A percentile compares a stretch with the other conserved stretches of the same genome.
Conservation (phyloP, 2,113 vertebrate genomes). For the Microtus oregoni region DNA sequence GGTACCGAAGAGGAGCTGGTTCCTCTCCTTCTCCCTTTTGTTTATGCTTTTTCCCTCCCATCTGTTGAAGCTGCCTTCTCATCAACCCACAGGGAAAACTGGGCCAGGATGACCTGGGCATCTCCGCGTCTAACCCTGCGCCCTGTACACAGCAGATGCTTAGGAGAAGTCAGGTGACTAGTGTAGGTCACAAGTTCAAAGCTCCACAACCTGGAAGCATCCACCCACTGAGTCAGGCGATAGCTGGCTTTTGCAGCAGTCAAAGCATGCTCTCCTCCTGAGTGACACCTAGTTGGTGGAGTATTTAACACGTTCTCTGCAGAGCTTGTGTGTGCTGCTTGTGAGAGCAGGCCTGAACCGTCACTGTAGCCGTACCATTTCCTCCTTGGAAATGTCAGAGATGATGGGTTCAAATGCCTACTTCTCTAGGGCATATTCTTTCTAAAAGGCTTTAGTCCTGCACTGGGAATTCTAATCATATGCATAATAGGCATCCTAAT, state of each 20-base stretch:
- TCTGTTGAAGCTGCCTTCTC: background rate
- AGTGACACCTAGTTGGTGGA: background rate
- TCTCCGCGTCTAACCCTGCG: background rate
- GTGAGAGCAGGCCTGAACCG: background rate
- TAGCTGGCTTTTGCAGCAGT: background rate
- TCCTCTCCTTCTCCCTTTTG: background rate
- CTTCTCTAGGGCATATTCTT: conserved; percentile 25
- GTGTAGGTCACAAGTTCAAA: background rate
- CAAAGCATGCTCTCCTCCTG: background rate
- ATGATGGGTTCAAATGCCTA: background rate
- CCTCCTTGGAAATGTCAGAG: background rate
- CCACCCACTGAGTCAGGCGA: background rate
- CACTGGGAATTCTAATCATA: background rate
- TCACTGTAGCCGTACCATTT: background rate
- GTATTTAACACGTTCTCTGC: background rate
- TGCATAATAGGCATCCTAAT: background rate
- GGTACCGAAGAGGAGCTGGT: background rate
- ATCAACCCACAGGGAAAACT: background rate
- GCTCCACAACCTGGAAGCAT: background rate
- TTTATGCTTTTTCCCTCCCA: background rate
- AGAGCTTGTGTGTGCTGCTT: background rate
- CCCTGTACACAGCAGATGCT: background rate
- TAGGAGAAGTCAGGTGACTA: background rate
- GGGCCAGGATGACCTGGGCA: background rate
- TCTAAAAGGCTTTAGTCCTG: background rate